phyloP scores from a whole-genome alignment of 2,113 vertebrate genomes.

The Miniopterus natalensis region DNA sequence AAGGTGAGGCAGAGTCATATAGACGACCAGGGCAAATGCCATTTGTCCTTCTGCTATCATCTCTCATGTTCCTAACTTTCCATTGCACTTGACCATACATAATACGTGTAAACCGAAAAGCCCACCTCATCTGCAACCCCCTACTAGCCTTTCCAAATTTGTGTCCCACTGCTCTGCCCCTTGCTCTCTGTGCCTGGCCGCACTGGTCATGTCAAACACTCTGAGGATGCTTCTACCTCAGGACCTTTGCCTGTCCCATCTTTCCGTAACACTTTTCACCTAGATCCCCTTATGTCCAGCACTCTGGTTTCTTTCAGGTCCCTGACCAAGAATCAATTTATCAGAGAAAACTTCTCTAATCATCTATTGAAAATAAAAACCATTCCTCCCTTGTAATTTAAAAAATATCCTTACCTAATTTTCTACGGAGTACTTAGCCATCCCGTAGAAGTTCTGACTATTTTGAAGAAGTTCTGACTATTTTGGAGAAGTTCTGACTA shows the following conservation, averaged over 20 bases:
- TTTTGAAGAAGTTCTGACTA: neutral
- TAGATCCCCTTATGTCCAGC: neutral
- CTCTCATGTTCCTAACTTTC: neutral
- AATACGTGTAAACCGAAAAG: neutral
- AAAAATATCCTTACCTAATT: neutral
- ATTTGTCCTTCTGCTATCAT: neutral
- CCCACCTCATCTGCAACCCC: neutral
- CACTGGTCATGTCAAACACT: neutral
- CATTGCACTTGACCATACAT: neutral
- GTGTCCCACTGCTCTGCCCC: neutral
- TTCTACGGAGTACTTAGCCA: neutral
- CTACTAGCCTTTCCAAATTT: neutral
- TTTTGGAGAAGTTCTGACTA: neutral
- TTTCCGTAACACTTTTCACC: neutral
- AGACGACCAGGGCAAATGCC: neutral
- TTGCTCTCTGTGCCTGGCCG: neutral
- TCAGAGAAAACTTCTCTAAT: neutral
- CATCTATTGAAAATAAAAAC: neutral
- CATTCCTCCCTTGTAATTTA: rapidly evolving
- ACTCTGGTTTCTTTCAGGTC: neutral
- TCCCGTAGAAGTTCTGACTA: neutral
- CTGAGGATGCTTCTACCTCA: neutral
- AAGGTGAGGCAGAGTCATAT: neutral
- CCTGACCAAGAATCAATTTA: neutral
- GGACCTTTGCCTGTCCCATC: neutral